Conservation (phyloP, 2,888 invertebrate genomes). For the Meteorus colon region DNA sequence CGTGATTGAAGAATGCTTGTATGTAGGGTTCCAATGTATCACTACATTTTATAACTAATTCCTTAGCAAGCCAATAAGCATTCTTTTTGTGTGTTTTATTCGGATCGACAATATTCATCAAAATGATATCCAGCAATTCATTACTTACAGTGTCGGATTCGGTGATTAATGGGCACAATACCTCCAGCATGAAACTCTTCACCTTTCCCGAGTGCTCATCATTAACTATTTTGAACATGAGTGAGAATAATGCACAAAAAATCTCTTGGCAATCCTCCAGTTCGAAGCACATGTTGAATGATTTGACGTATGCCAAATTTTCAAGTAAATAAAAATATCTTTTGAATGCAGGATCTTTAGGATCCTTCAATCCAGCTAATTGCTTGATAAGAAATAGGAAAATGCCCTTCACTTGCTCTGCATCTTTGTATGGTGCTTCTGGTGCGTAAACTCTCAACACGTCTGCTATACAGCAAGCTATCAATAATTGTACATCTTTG, state of each 20-base stretch:
- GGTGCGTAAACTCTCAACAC: constrained; percentile 97
- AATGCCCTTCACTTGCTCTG: constrained; percentile 89
- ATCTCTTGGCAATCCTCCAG: constrained; percentile 98
- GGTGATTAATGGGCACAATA: constrained; percentile 93
- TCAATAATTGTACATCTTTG: constrained; percentile 93
- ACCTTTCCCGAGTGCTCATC: constrained; percentile 97
- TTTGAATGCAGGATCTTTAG: constrained; percentile 97
- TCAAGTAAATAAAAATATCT: constrained; percentile 97
- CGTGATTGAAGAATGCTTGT: constrained; percentile 96
- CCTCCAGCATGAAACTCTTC: constrained; percentile 97
- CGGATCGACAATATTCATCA: constrained; percentile 96
- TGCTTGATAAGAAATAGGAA: constrained; percentile 97
- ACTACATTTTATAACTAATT: constrained; percentile 91
- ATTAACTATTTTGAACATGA: constrained; percentile 97
- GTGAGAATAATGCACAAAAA: constrained; percentile 92
- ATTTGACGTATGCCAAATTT: constrained; percentile 97
- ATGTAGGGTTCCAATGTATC: constrained; percentile 96
- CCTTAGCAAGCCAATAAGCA: constrained; percentile 92
- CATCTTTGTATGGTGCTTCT: constrained; percentile 97
- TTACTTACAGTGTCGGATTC: constrained; percentile 97
- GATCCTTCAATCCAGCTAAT: constrained; percentile 93
- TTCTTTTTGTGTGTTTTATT: constrained; percentile 91
- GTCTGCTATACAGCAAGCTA: constrained; percentile 98
- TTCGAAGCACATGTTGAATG: constrained; percentile 99
- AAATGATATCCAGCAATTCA: constrained; percentile 93